Evolutionary conservation across 1,140 invertebrate genomes (phyloP).

Genomic region (Brachionus calyciflorus): DNA sequence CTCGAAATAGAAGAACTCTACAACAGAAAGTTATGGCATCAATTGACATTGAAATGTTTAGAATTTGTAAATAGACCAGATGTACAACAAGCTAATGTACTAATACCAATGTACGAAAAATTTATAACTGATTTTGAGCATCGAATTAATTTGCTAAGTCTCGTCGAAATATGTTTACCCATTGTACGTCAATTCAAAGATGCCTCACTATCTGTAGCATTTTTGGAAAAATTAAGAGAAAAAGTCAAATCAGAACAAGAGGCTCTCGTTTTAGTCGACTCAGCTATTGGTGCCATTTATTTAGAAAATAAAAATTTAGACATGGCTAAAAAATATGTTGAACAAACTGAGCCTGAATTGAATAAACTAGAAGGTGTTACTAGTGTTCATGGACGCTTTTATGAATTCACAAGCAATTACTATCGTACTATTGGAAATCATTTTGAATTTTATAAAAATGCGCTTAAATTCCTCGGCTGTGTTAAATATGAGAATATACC

Average conservation of each 20-base stretch:
- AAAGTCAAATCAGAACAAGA: constrained; percentile 85
- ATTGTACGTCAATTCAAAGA: constrained; percentile 73
- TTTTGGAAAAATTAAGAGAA: constrained; percentile 77
- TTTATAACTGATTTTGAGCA: constrained; percentile 89
- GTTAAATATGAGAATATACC: constrained; percentile 55
- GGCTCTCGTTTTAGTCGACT: constrained; percentile 78
- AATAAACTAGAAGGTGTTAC: constrained; percentile 86
- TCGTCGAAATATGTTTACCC: constrained; percentile 79
- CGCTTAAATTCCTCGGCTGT: constrained; percentile 79
- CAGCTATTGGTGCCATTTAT: constrained; percentile 78
- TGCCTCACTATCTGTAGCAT: constrained; percentile 76
- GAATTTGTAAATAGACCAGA: constrained; percentile 76
- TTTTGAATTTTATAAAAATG: constrained; percentile 88
- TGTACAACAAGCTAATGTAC: constrained; percentile 73
- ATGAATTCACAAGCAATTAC: constrained; percentile 86
- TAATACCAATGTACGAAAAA: constrained; percentile 76
- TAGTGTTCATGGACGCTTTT: constrained; percentile 88
- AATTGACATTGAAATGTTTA: constrained; percentile 80
- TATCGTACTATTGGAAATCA: constrained; percentile 80
- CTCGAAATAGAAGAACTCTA: constrained; percentile 31
- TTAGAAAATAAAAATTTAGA: constrained; percentile 77
- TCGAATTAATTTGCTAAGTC: constrained; percentile 85
- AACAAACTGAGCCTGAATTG: constrained; percentile 79
- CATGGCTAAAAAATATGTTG: constrained; percentile 80
- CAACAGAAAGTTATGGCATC: constrained; percentile 76